Conservation (phyloP, 2,113 vertebrate genomes). For the Danio rerio region DNA sequence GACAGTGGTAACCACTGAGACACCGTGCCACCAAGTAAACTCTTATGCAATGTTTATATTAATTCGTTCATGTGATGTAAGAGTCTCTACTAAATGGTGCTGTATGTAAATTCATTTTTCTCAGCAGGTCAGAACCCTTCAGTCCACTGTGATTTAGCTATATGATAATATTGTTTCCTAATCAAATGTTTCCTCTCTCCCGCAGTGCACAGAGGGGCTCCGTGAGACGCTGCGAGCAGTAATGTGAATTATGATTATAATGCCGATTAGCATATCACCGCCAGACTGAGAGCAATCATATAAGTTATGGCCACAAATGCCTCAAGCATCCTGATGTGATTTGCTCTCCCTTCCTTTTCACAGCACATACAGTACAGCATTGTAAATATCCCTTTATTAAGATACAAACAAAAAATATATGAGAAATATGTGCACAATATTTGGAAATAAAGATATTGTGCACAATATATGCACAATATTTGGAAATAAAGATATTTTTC, state of each 20-base stretch:
- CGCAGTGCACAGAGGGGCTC: background rate
- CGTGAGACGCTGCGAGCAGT: background rate
- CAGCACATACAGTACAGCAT: background rate
- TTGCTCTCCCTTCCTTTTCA: background rate
- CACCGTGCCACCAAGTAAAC: too few relatives aligned
- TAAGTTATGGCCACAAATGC: background rate
- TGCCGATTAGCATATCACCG: background rate
- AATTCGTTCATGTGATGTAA: background rate
- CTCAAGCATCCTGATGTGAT: background rate
- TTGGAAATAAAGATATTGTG: too few relatives aligned
- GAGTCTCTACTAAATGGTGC: background rate
- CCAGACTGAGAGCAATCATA: constrained; percentile 10
- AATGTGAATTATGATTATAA: constrained; percentile 8
- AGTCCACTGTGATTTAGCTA: background rate
- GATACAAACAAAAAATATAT: too few relatives aligned
- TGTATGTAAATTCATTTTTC: background rate
- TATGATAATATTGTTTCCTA: background rate
- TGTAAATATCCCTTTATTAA: too few relatives aligned
- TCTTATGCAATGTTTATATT: too few relatives aligned
- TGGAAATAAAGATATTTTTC: too few relatives aligned
- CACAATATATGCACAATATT: too few relatives aligned
- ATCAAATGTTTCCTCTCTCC: background rate
- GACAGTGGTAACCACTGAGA: too few relatives aligned
- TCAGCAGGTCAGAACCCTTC: background rate
- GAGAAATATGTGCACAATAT: too few relatives aligned